Evolutionary conservation across 2,113 vertebrate species (phyloP), one percentile per base, ranked within the genome.

Genomic region (Melanerpes formicivorus): DNA sequence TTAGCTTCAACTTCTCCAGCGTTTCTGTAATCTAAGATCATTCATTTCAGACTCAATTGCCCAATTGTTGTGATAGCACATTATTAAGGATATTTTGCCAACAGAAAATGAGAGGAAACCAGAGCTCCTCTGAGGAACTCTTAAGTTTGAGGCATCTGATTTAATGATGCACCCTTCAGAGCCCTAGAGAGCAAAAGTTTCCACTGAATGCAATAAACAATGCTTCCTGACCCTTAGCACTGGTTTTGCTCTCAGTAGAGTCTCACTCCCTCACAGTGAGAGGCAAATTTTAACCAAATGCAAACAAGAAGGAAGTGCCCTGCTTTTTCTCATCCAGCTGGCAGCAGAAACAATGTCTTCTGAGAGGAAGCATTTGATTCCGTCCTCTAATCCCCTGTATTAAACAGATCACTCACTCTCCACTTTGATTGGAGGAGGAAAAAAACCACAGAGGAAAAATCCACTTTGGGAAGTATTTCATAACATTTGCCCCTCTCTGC

Each of bases 261-360:
- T 14, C 6, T 5, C 32, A 16, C 3, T 73, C 14, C 26, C 30
- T 58, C 6, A 63, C 26, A 52, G 13, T 3, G 34, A 50, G 42
- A 80, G 18, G 10, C 4, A 72, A 37, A 13, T 56, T 85, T 65
- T 66, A 42, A 75, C 23, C 18, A 52, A 59, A 87, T 5, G 17
- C 78, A 82, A n/a, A 17, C 32, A 26, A 0, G 9, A 54, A 29
- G 0, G 0, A 64, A 22, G 15, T 7, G 42, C 4, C 23, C 50
- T 52, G 50, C 52, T 56, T 44, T 46, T 46, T 22, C 1, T 23
- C 54, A 40, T 29, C 32, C 37, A 64, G 15, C n/a, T 22, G 25
- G 27, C 34, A 76, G 63, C 77, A 75, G 6, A 56, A 34, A 46
- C 14, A 22, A 25, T 4, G 3, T 34, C 26, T 46, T 62, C 16